phyloP scores from a whole-genome alignment of 2,888 invertebrate species.

The Nomada lathburiana region DNA sequence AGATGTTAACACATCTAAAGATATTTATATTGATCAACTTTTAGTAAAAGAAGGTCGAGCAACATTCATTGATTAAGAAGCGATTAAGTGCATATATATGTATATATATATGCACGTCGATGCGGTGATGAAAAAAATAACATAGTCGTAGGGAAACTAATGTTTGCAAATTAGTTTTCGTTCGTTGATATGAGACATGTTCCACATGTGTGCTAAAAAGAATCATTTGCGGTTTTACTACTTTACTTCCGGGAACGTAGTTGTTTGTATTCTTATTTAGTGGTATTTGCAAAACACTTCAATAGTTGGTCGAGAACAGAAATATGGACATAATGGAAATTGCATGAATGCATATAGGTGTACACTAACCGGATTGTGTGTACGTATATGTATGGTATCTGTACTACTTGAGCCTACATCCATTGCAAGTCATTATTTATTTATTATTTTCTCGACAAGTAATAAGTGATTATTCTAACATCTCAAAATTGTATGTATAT shows the following conservation, averaged over 20 bases:
- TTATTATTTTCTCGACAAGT: background rate
- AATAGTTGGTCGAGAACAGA: background rate
- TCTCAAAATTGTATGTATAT: slow-evolving; percentile 25
- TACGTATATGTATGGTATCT: background rate
- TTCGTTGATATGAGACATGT: background rate
- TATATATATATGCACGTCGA: background rate
- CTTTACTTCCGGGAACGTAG: slow-evolving; percentile 24
- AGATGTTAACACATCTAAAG: slow-evolving; percentile 89
- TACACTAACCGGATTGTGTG: background rate
- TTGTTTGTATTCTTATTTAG: slow-evolving; percentile 43
- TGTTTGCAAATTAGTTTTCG: slow-evolving; percentile 1
- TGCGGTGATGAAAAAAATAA: background rate
- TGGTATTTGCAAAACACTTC: slow-evolving; percentile 10
- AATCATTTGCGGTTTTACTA: slow-evolving; percentile 21
- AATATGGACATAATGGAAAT: background rate
- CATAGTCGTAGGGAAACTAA: background rate
- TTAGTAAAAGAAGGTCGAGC: slow-evolving; percentile 88
- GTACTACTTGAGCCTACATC: background rate
- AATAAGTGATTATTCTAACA: slow-evolving; percentile 35
- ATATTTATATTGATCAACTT: slow-evolving; percentile 88
- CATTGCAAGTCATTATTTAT: background rate
- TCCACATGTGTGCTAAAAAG: slow-evolving; percentile 1
- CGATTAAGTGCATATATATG: too few relatives aligned
- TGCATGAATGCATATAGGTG: slow-evolving; percentile 8
- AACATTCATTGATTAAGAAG: slow-evolving; percentile 50